Base-by-base conservation (phyloP, 2,888 invertebrate genomes). In the Diadromus collaris region DNA sequence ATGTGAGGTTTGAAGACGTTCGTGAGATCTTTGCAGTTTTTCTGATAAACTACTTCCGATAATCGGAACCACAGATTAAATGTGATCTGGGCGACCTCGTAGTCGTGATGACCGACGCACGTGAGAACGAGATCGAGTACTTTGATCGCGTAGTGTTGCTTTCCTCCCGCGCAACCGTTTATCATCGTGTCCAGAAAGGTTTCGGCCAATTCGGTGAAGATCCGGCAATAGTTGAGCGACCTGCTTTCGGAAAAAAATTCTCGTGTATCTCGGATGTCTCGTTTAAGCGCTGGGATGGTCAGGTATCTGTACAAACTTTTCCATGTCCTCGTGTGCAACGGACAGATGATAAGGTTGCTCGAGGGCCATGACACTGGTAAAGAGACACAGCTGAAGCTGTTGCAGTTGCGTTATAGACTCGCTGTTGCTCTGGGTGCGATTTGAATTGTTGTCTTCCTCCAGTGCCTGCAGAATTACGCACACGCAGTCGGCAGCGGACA, bases 1-100 rank as follows among this genome's bases (percentile, higher is more conserved):
- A 99, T 94, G 89, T 98, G 97, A 0, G 98, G 98, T 87, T 95
- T 95, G 91, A 99, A 99, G 44, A 95, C 92, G 63, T 94, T 93
- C 1, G 96, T 97, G n/a, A 97, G 90, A 0, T 94, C 93, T 85
- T 96, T 95, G 86, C 94, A 95, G 89, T 98, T 96, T 83, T 95
- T 95, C 85, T 97, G 96, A 90, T 98, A 99, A 5, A 99, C 92
- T 86, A 96, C 96, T 91, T 99, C 99, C 5, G 99, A 98, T 44
- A 99, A 91, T 32, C 97, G 94, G 91, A 98, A 99, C 99, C 99
- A 99, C 77, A 99, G 93, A 91, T 97, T 97, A 90, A 99, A 99
- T 1, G 99, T 98, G 84, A 99, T 97, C 86, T 94, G 94, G 13
- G 94, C 94, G 16, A 95, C 93, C 94, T 99, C 98, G 92, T 98